These are phyloP conservation scores for Wiebesia pumilae DNA, from an alignment of 1,140 invertebrate genomes.

Conservation along the genomic window DNA sequence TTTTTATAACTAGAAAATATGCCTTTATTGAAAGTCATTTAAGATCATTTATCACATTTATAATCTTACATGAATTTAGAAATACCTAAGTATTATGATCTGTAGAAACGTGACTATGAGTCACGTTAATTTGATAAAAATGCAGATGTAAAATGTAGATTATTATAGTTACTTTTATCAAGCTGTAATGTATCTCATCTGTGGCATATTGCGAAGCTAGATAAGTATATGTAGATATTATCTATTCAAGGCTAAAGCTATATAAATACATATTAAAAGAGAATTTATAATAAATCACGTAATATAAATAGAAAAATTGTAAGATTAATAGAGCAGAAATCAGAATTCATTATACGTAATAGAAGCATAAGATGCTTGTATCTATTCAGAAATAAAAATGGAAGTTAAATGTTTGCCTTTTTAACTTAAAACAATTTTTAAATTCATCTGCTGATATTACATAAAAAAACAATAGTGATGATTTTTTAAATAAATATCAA, in stretches of 20 bases:
- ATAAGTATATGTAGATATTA: not conserved
- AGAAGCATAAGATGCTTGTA: not conserved
- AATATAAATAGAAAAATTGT: not conserved
- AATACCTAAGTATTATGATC: not conserved
- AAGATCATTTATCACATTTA: not conserved
- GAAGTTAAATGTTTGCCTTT: not conserved
- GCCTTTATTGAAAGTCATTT: no score
- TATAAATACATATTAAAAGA: slow-evolving; percentile 1
- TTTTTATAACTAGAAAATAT: no score
- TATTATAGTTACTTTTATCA: not conserved
- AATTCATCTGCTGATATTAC: no score
- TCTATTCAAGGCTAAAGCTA: slow-evolving; percentile 5
- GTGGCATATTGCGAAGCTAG: not conserved
- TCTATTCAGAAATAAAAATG: not conserved
- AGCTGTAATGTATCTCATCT: not conserved
- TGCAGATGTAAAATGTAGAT: not conserved
- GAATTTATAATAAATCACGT: not conserved
- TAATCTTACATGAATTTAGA: not conserved
- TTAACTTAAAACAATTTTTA: not conserved
- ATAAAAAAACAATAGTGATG: no score
- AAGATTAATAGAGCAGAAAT: not conserved
- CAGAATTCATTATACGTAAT: not conserved
- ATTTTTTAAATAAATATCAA: no score
- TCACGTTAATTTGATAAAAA: not conserved
- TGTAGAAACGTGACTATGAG: not conserved